These are phyloP conservation scores for Apogon talboti DNA, from an alignment of 2,797 vertebrate species.

Conservation along the genomic window DNA sequence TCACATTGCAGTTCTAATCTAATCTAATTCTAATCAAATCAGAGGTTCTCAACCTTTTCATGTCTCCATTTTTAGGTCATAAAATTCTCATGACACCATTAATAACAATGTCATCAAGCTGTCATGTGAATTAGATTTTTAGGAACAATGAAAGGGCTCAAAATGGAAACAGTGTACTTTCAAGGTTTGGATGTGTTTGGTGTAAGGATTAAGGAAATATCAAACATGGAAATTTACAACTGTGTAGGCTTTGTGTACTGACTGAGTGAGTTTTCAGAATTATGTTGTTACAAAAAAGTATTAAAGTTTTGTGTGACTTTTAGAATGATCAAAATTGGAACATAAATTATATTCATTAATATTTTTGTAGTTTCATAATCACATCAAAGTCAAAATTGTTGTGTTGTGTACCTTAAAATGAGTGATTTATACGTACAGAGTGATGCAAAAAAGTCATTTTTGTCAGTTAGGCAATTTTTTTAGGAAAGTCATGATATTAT, in stretches of 20 bases:
- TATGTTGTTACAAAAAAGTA: no score
- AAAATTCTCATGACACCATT: conserved; percentile 13
- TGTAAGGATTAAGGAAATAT: not conserved
- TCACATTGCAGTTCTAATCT: conserved; percentile 23
- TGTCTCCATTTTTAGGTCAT: not conserved
- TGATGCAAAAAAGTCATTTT: no score
- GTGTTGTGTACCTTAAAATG: no score
- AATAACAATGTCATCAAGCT: not conserved
- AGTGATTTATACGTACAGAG: no score
- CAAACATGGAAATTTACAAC: not conserved
- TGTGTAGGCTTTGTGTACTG: not conserved
- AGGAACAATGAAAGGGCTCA: not conserved
- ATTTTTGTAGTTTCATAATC: no score
- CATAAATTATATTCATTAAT: no score
- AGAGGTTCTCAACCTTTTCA: not conserved
- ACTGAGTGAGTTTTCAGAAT: no score
- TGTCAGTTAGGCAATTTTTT: no score
- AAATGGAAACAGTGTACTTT: not conserved
- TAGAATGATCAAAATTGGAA: no score
- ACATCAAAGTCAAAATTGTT: no score
- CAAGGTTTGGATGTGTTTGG: not conserved
- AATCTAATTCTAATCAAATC: conserved; percentile 29
- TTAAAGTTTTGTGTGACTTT: no score
- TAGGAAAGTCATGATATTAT: no score
- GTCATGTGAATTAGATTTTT: conserved; percentile 15